Percentiles rank a stretch among this genome's conserved stretches.
Evolutionary conservation across 2,797 vertebrate species (phyloP).

Genomic region (Hozukius guyotensis): DNA sequence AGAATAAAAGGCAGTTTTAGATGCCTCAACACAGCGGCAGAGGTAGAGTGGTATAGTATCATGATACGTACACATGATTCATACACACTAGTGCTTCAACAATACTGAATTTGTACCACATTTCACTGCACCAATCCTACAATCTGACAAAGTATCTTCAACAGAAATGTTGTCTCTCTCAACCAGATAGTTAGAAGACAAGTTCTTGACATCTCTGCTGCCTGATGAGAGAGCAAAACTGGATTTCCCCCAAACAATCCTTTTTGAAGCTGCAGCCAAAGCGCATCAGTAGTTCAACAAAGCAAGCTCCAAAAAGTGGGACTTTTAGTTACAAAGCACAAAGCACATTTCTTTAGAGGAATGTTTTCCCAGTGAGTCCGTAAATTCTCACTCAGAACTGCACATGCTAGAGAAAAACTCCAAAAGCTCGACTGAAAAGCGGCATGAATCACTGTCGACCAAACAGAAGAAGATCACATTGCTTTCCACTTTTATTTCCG

Average conservation of each 20-base stretch:
- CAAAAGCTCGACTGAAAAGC: conserved; percentile 6
- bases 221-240: conserved; percentile 3
- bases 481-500: background rate
- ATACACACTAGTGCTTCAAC: background rate
- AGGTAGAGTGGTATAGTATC: background rate
- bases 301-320: background rate
- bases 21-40: background rate
- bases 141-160: background rate
- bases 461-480: conserved; percentile 10
- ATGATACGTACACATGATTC: background rate
- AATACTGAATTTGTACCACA: background rate
- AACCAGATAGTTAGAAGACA: background rate
- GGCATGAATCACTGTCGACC: conserved; percentile 10
- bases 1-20: background rate
- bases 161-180: background rate
- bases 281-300: conserved; percentile 1
- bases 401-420: background rate
- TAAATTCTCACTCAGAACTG: conserved; percentile 9
- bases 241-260: background rate
- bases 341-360: conserved; percentile 17
- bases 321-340: conserved; percentile 6
- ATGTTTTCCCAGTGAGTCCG: background rate
- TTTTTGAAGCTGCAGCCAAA: conserved; percentile 17
- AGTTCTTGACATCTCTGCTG: background rate
- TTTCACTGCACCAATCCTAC: background rate